phyloP scores from a whole-genome alignment of 2,888 invertebrate species.

The Acanthoscelides obtectus region DNA sequence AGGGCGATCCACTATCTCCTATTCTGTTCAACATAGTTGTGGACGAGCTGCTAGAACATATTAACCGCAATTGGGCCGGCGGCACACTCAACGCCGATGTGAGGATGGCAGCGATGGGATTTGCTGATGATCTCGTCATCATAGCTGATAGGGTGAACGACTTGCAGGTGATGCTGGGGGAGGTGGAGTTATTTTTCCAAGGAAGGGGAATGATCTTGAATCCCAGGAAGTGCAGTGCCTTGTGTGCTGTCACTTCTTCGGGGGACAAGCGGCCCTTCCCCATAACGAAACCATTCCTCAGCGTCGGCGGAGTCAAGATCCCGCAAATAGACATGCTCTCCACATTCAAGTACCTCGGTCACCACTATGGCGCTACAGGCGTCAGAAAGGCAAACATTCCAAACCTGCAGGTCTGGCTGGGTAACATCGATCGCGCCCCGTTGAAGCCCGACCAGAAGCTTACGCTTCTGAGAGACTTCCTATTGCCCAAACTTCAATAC shows the following conservation, averaged over 20 bases:
- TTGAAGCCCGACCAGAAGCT: constrained; percentile 44
- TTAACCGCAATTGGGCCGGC: background rate
- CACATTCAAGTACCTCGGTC: constrained; percentile 22
- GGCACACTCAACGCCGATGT: background rate
- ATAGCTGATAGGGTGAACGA: constrained; percentile 4
- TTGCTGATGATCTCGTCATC: constrained; percentile 25
- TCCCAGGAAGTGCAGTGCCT: constrained; percentile 2
- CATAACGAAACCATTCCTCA: background rate
- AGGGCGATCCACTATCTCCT: constrained; percentile 42
- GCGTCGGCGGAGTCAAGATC: constrained; percentile 3
- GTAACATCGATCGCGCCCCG: constrained; percentile 31
- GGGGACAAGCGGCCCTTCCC: background rate
- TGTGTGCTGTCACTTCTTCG: background rate
- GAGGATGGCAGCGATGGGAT: constrained; percentile 15
- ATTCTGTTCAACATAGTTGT: constrained; percentile 29
- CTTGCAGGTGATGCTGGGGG: background rate
- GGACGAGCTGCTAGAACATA: constrained; percentile 24
- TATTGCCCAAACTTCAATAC: constrained; percentile 39
- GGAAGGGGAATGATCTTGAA: constrained; percentile 19
- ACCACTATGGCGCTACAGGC: constrained; percentile 15
- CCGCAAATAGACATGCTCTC: constrained; percentile 1
- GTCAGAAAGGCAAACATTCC: constrained; percentile 13
- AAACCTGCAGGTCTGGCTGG: constrained; percentile 25
- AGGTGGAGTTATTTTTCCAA: constrained; percentile 10
- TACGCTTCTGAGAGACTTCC: constrained; percentile 29